Evolutionary conservation across 1,140 invertebrate species (phyloP).

Genomic region (Solenopsis fugax): DNA sequence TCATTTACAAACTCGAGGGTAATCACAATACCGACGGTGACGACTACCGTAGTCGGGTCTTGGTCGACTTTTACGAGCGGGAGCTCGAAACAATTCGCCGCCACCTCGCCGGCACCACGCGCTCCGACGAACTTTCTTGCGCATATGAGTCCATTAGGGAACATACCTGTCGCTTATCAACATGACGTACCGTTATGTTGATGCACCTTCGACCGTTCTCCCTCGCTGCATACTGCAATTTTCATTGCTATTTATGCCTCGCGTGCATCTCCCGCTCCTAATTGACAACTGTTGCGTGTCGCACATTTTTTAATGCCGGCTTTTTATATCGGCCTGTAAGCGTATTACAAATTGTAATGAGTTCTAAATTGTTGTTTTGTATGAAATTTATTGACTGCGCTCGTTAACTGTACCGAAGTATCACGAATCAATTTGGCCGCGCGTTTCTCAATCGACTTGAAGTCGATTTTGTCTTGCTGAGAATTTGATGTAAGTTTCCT

Average conservation of each 20-base stretch:
- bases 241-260: neutral
- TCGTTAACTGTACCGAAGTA: neutral
- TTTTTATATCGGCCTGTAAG: neutral
- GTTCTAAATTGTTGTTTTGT: neutral
- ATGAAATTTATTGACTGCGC: neutral
- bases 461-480: neutral
- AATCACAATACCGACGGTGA: neutral
- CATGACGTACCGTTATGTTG: constrained; percentile 3
- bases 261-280: neutral
- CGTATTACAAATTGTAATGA: neutral
- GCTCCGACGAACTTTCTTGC: constrained; percentile 26
- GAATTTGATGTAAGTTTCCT: neutral
- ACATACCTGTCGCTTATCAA: neutral
- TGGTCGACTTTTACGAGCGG: constrained; percentile 26
- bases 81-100: constrained; percentile 52
- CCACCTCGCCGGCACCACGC: neutral
- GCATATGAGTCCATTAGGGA: constrained; percentile 15
- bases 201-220: constrained; percentile 5
- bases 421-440: neutral
- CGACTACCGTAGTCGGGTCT: neutral
- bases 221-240: constrained; percentile 6
- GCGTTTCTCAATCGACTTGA: neutral
- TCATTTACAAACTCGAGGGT: neutral
- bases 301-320: neutral
- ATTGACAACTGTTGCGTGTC: constrained; percentile 31